Conservation (phyloP, 2,888 invertebrate genomes). For the Tetrapedia diversipes region DNA sequence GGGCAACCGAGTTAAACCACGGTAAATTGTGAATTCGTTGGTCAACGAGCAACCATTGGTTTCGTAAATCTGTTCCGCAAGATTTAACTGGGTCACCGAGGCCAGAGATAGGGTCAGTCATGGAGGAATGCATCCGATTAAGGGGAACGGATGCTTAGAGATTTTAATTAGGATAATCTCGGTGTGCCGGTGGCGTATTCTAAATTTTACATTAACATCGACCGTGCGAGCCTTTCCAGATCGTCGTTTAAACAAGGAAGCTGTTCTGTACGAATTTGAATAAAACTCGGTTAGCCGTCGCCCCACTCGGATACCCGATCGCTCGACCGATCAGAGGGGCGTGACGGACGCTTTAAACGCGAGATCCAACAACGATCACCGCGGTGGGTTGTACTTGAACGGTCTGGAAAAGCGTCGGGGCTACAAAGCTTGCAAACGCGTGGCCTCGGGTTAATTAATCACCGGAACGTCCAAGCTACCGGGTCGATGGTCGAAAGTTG, state of each 20-base stretch:
- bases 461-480: neutral
- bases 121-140: slow-evolving; percentile 30
- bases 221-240: slow-evolving; percentile 36
- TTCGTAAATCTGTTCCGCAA: slow-evolving; percentile 6
- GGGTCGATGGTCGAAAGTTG: neutral
- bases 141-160: slow-evolving; percentile 62
- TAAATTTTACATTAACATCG: slow-evolving; percentile 73
- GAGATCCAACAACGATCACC: neutral
- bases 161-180: slow-evolving; percentile 77
- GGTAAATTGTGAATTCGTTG: slow-evolving; percentile 9
- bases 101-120: neutral
- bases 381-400: neutral
- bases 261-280: no score
- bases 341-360: neutral
- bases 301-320: neutral
- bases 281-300: no score
- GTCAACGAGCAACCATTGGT: slow-evolving; percentile 11
- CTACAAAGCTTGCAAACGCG: neutral
- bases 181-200: slow-evolving; percentile 59
- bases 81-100: slow-evolving; percentile 11
- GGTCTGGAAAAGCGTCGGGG: neutral
- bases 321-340: neutral
- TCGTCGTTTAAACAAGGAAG: slow-evolving; percentile 57
- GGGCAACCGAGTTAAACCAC: neutral
- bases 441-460: slow-evolving; percentile 14